Base-by-base conservation (phyloP, 2,113 vertebrate species). In the Carassius carassius region DNA sequence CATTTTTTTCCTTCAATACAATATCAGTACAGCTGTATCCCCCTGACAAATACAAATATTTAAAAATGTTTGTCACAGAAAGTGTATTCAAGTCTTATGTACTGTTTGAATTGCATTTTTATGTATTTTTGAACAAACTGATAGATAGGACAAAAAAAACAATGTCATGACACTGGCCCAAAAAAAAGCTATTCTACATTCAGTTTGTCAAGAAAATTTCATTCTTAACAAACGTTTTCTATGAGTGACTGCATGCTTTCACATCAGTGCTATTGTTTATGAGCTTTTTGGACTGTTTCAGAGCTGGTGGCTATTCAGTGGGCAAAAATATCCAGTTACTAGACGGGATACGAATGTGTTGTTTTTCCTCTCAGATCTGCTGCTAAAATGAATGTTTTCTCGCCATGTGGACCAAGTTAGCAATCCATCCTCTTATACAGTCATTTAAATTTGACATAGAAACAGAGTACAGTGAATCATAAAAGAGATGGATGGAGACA, bases 351-450 rank as follows among this genome's bases (percentile, higher is more conserved):
- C 21, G 35, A 7, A 79, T 79, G 56, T 8, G 32, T 11, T 79
- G 77, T 35, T 79, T 54, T 63, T 79, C 37, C 58, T 51, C 78
- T 49, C 41, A 49, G 78, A 81, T 81, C 41, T 67, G 23, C 37
- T 51, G 14, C 32, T 17, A 81, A 65, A 62, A 81, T 69, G 37
- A 32, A 32, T 19, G 62, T 32, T 67, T 47, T 47, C 56, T 63
- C 9, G 35, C 77, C 5, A 75, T 51, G 47, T 76, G 21, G 14
- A 23, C 60, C 23, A 80, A 81, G 62, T 49, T 65, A 67, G 54
- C 25, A 25, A 58, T 78, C 62, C 25, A 19, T 81, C 25, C 63
- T 70, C 51, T 51, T 70, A 35, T 44, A 10, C 9, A 70, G 47
- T 70, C 17, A 54, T 17, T 49, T 69, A 35, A 70, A 69, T 67